Conservation (phyloP, 2,888 invertebrate species). For the Allacma fusca region DNA sequence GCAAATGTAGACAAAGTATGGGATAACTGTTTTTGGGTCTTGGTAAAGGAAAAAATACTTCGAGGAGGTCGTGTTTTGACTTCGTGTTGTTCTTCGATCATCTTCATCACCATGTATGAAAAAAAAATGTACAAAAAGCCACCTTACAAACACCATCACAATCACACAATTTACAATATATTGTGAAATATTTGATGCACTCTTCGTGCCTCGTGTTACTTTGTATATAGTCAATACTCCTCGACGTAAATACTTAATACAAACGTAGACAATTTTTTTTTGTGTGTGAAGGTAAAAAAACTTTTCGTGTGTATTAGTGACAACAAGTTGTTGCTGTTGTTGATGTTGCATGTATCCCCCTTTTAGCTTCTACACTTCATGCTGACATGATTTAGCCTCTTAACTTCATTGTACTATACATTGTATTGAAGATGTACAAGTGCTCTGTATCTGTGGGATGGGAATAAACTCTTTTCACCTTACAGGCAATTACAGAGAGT, state of each 20-base stretch:
- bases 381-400: no score
- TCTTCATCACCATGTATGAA: conserved; percentile 13
- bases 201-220: background rate
- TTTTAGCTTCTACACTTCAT: no score
- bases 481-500: no score
- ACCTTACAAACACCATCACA: conserved; percentile 9
- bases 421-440: no score
- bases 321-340: no score
- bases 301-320: no score
- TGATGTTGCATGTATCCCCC: no score
- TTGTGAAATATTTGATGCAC: conserved; percentile 20
- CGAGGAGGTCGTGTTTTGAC: conserved; percentile 22
- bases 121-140: background rate
- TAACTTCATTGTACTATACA: no score
- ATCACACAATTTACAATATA: conserved; percentile 19
- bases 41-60: conserved; percentile 21
- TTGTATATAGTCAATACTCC: background rate
- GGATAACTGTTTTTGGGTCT: background rate
- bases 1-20: conserved; percentile 12
- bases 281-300: no score
- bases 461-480: no score
- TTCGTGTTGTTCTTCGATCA: background rate
- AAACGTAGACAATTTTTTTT: no score
- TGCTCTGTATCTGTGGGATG: no score
- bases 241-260: background rate